These are phyloP conservation scores for Lottia scabra DNA, from an alignment of 2,888 invertebrate genomes.

Conservation along the genomic window DNA sequence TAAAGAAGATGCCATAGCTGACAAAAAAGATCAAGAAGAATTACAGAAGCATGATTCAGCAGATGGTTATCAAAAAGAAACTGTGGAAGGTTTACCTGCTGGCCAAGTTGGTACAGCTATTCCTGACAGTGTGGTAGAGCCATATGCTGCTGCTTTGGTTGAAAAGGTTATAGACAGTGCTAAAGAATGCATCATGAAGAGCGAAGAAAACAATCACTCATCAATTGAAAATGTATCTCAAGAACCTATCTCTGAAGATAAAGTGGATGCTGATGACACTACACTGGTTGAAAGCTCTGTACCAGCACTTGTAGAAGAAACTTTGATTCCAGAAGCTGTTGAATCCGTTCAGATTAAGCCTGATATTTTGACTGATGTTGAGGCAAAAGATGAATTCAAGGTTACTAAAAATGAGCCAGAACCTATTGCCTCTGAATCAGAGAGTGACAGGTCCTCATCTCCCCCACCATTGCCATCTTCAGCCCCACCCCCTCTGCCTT, in stretches of 20 bases:
- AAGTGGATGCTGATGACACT: neutral
- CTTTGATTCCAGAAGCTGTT: neutral
- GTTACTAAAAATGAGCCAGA: conserved; percentile 8
- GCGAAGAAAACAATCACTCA: no score
- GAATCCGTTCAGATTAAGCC: neutral
- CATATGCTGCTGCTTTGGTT: conserved; percentile 13
- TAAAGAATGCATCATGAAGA: neutral
- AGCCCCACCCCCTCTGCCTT: conserved; percentile 8
- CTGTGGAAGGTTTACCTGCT: neutral
- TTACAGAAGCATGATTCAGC: no score
- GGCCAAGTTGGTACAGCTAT: neutral
- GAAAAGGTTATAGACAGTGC: conserved; percentile 10
- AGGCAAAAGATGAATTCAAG: conserved; percentile 11
- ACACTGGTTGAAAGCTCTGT: conserved; percentile 9
- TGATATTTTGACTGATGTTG: neutral
- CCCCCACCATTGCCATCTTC: conserved; percentile 4
- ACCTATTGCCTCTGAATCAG: conserved; percentile 5
- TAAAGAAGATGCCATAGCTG: neutral
- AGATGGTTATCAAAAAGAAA: neutral
- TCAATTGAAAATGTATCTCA: neutral
- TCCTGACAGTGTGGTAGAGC: conserved; percentile 7
- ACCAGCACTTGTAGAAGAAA: neutral
- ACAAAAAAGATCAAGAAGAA: no score
- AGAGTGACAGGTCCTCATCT: neutral
- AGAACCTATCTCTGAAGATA: neutral